Percentiles rank a stretch among this genome's conserved stretches.
Conservation (phyloP, 1,140 invertebrate genomes). For the Achatina immaculata region DNA sequence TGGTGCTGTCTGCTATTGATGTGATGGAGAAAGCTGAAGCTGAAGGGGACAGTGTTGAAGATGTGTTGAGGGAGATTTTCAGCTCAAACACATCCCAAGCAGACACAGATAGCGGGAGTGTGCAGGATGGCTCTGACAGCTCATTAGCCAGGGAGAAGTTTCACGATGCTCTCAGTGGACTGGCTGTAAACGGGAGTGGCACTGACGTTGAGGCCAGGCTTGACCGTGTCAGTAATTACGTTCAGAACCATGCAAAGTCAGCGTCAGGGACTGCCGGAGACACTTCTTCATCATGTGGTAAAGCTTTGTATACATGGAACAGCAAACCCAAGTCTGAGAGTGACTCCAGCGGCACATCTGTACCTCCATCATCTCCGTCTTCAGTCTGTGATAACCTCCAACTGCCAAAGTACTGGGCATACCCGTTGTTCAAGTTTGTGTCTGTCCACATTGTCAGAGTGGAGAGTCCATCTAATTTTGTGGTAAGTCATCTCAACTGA, state of each 20-base stretch:
- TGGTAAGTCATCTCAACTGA: conserved; percentile 10
- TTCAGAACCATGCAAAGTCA: neutral
- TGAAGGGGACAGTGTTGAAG: neutral
- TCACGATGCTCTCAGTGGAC: neutral
- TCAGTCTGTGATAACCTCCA: neutral
- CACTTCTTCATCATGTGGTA: too few relatives aligned
- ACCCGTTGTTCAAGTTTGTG: neutral
- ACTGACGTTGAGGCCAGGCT: neutral
- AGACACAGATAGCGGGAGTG: neutral
- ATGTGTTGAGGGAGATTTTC: neutral
- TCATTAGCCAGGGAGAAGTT: neutral
- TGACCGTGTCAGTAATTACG: neutral
- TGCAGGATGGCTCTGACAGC: neutral
- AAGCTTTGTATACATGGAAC: neutral
- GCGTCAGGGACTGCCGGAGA: neutral
- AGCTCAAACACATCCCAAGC: neutral
- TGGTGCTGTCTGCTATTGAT: neutral
- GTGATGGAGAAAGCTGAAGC: neutral
- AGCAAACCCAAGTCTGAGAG: neutral
- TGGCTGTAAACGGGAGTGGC: neutral
- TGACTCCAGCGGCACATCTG: neutral
- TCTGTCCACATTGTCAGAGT: neutral
- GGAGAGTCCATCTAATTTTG: conserved; percentile 33
- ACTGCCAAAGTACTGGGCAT: conserved; percentile 15
- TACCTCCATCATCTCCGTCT: neutral